Conservation (phyloP, 2,797 vertebrate genomes). For the Tenualosa ilisha region DNA sequence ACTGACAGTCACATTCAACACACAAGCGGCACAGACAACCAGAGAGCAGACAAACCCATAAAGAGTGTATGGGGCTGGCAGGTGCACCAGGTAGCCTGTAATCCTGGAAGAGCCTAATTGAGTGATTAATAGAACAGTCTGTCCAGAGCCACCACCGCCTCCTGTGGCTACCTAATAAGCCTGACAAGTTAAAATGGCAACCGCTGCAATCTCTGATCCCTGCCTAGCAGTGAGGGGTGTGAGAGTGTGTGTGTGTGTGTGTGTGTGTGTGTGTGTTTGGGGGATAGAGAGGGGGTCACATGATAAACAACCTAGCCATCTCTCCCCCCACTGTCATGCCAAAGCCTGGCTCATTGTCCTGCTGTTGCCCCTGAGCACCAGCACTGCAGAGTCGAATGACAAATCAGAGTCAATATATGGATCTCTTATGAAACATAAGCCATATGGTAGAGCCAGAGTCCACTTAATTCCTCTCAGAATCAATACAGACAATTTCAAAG, state of each 20-base stretch:
- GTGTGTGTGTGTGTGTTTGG: conserved; percentile 9
- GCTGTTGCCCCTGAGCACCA: conserved; percentile 18
- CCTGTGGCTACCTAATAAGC: conserved; percentile 1
- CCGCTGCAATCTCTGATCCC: conserved; percentile 8
- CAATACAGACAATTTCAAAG: conserved; percentile 5
- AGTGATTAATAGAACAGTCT: conserved; percentile 17
- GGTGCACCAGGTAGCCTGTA: background rate
- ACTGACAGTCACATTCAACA: background rate
- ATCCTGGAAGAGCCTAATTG: conserved; percentile 3
- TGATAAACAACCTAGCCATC: background rate
- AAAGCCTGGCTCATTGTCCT: conserved; percentile 14
- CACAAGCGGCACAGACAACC: background rate
- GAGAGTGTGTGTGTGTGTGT: background rate
- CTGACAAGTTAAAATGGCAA: conserved; percentile 1
- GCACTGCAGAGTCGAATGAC: background rate
- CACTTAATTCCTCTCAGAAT: background rate
- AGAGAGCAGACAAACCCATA: background rate
- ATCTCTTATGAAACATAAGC: background rate
- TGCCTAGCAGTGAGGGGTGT: background rate
- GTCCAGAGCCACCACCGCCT: background rate
- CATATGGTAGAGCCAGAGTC: background rate
- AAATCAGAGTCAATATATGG: conserved; percentile 22
- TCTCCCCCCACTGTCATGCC: conserved; percentile 7
- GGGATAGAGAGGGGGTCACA: background rate
- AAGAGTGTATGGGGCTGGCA: background rate